A percentile compares a stretch with the other conserved stretches of the same genome.
phyloP scores from a whole-genome alignment of 2,113 vertebrate species.

The Lophotis ruficrista region DNA sequence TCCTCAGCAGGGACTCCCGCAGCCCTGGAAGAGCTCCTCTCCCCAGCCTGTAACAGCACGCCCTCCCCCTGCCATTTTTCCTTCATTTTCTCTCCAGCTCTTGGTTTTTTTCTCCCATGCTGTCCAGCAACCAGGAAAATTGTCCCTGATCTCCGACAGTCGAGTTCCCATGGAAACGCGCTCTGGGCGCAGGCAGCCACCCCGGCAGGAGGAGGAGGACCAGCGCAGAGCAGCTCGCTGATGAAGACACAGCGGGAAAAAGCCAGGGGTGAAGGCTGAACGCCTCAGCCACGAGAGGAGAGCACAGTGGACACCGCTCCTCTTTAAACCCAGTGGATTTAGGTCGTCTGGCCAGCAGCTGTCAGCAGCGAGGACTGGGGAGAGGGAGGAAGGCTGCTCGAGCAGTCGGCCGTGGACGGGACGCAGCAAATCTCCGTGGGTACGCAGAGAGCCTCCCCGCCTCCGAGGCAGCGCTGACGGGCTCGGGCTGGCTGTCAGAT shows the following conservation, averaged over 20 bases:
- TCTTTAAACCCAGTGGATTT: not conserved
- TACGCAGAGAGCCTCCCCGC: not conserved
- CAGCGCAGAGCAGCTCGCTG: not conserved
- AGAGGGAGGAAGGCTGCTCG: slow-evolving; percentile 30
- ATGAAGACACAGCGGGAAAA: slow-evolving; percentile 22
- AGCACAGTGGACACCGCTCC: not conserved
- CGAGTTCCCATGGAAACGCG: slow-evolving; percentile 85
- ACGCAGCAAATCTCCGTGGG: not conserved
- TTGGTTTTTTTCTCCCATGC: slow-evolving; percentile 40
- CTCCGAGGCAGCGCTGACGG: not conserved
- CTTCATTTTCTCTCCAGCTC: not conserved
- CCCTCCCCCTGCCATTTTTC: not conserved
- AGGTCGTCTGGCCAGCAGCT: not conserved
- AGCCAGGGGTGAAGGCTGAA: not conserved
- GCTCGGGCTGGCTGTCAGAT: not conserved
- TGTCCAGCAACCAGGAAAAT: slow-evolving; percentile 48
- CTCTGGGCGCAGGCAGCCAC: slow-evolving; percentile 78
- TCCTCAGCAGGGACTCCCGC: not conserved
- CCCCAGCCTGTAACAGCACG: not conserved
- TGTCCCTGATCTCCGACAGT: slow-evolving; percentile 13
- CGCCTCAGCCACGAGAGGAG: not conserved
- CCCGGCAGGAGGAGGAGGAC: slow-evolving; percentile 29
- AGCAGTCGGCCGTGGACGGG: not conserved
- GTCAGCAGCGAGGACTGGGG: not conserved
- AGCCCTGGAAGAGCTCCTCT: not conserved